phyloP scores from a whole-genome alignment of 2,113 vertebrate species.

The Dipodomys ordii region DNA sequence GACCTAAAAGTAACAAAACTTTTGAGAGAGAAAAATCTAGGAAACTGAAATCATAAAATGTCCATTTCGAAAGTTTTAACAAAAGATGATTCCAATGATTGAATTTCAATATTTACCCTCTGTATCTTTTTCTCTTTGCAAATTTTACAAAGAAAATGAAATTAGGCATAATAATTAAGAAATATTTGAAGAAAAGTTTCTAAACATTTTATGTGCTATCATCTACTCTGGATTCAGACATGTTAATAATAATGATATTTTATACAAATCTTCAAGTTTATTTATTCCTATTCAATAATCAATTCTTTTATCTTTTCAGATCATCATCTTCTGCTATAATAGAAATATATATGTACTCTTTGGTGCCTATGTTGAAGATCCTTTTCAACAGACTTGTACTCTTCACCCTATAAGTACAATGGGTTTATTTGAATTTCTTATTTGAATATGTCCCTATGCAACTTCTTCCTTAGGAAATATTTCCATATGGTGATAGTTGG shows the following conservation, averaged over 20 bases:
- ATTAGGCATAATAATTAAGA: not conserved
- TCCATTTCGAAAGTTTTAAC: not conserved
- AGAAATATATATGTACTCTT: not conserved
- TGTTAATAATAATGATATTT: too few relatives aligned
- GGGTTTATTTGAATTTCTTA: too few relatives aligned
- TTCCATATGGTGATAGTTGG: fast-evolving
- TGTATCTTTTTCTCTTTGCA: not conserved
- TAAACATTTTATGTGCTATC: too few relatives aligned
- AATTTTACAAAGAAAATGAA: not conserved
- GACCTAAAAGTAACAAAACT: not conserved
- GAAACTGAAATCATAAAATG: not conserved
- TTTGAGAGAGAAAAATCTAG: not conserved
- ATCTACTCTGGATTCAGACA: too few relatives aligned
- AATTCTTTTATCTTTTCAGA: not conserved
- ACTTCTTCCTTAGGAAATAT: not conserved
- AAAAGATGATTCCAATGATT: not conserved
- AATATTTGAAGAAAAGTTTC: too few relatives aligned
- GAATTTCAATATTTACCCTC: not conserved
- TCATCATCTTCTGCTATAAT: not conserved
- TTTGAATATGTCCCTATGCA: not conserved
- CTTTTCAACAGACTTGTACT: fast-evolving
- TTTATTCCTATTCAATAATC: not conserved
- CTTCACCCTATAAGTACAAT: not conserved
- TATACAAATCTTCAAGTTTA: not conserved
- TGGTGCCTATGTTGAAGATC: not conserved